Conservation (phyloP, 1,140 invertebrate genomes). For the Stratiolaelaps scimitus region DNA sequence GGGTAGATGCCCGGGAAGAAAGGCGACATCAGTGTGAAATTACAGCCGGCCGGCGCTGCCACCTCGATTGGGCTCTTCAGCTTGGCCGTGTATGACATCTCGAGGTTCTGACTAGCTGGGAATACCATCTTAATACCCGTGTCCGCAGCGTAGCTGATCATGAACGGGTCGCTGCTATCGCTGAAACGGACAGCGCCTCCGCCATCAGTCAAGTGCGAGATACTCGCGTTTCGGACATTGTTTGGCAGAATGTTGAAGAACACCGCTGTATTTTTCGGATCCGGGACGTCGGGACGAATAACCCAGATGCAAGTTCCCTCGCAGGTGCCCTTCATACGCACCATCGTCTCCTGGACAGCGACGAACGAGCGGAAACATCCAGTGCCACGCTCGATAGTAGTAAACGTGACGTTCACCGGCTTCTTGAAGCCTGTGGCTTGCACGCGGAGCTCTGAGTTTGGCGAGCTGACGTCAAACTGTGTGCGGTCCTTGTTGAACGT, state of each 20-base stretch:
- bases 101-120: neutral
- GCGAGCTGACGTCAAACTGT: conserved; percentile 3
- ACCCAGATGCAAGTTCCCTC: neutral
- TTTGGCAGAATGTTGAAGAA: conserved; percentile 4
- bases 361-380: neutral
- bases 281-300: conserved; percentile 6
- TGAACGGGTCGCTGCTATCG: conserved; percentile 5
- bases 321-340: neutral
- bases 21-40: conserved; percentile 16
- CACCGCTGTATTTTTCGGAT: neutral
- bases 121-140: neutral
- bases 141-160: neutral
- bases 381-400: neutral
- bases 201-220: neutral
- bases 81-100: neutral
- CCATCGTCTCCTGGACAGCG: neutral
- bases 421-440: neutral
- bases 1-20: conserved; percentile 16
- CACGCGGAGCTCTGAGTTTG: neutral
- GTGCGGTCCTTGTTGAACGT: neutral
- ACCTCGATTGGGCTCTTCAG: neutral
- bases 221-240: neutral
- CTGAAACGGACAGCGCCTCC: neutral
- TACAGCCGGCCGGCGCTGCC: neutral
- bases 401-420: neutral